Percentiles rank a stretch among this genome's conserved stretches.
Conservation (phyloP, 2,797 vertebrate genomes). For the Notoglanidium macrostoma region DNA sequence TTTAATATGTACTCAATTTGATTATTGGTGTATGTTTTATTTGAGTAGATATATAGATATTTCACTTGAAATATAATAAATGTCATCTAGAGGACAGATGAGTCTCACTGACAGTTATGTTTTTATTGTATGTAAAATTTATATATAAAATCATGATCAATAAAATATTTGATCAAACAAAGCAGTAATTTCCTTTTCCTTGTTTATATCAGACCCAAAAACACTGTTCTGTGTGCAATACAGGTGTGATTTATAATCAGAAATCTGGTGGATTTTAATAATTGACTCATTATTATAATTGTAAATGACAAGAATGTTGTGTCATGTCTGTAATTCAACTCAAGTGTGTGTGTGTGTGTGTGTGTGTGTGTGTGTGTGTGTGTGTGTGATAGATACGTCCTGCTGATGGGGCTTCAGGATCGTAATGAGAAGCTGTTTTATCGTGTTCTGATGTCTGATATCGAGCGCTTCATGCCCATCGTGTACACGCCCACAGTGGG, state of each 20-base stretch:
- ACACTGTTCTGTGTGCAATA: too few relatives aligned
- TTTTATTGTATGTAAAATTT: background rate
- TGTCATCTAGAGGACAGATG: background rate
- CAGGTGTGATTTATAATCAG: background rate
- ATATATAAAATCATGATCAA: background rate
- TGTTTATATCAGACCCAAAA: too few relatives aligned
- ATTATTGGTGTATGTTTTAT: background rate
- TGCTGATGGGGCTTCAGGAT: constrained; percentile 95
- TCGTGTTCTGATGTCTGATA: constrained; percentile 84
- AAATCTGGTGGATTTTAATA: background rate
- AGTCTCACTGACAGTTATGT: background rate
- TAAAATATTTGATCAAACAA: too few relatives aligned
- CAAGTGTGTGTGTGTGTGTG: background rate
- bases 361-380: constrained; percentile 17
- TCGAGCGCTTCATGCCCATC: constrained; percentile 95
- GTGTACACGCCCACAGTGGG: constrained; percentile 97
- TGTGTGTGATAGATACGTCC: constrained; percentile 82
- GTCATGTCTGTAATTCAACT: background rate
- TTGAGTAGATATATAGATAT: background rate
- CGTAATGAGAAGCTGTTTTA: constrained; percentile 97
- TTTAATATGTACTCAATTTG: background rate
- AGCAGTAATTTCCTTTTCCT: too few relatives aligned
- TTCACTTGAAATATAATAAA: background rate
- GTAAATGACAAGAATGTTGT: background rate
- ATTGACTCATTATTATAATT: too few relatives aligned